A percentile compares a stretch with the other conserved stretches of the same genome.
Conservation (phyloP, 2,113 vertebrate genomes). For the Halcyon senegalensis region DNA sequence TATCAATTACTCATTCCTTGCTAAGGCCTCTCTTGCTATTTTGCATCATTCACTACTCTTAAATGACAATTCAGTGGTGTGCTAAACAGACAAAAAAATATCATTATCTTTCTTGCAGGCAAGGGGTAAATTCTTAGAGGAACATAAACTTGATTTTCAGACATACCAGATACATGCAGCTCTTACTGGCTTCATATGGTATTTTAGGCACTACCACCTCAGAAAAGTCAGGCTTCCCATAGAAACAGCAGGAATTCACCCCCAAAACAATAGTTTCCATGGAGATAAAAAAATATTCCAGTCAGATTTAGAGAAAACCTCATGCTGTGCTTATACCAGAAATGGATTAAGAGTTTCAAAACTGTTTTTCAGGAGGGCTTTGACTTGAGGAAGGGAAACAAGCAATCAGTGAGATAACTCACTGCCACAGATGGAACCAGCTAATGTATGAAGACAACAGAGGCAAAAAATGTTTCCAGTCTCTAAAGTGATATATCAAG, state of each 20-base stretch:
- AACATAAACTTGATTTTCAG: neutral
- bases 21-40: neutral
- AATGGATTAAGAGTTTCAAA: neutral
- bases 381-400: neutral
- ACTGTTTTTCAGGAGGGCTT: neutral
- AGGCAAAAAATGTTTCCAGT: neutral
- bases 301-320: neutral
- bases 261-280: neutral
- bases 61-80: neutral
- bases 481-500: neutral
- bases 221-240: neutral
- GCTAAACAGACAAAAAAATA: neutral
- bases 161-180: neutral
- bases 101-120: neutral
- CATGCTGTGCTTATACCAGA: neutral
- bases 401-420: neutral
- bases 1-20: neutral
- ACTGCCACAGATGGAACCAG: neutral
- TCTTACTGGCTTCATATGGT: neutral
- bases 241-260: neutral
- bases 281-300: neutral
- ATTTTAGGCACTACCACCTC: neutral
- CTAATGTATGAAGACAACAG: neutral
- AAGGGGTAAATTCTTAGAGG: neutral
- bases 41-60: neutral